phyloP scores from a whole-genome alignment of 2,797 vertebrate species.

The Premnoplex brunnescens region DNA sequence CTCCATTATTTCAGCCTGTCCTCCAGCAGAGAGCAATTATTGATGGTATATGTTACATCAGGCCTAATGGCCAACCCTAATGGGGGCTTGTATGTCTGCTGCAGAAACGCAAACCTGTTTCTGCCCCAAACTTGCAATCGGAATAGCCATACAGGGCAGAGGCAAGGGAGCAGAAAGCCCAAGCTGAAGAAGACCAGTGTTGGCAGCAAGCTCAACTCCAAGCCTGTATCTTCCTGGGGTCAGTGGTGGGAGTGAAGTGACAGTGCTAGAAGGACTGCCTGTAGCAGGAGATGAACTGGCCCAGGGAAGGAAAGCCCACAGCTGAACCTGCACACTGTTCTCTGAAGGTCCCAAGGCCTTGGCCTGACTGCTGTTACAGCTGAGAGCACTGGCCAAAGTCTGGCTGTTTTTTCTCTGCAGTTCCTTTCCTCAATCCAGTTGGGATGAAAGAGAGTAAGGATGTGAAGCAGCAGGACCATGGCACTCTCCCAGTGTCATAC shows the following conservation, averaged over 20 bases:
- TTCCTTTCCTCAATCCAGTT: neutral
- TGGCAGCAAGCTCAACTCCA: neutral
- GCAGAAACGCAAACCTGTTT: neutral
- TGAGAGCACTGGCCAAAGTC: neutral
- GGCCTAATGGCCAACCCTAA: neutral
- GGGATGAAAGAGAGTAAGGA: neutral
- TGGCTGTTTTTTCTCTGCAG: neutral
- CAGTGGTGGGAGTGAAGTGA: neutral
- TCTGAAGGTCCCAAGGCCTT: neutral
- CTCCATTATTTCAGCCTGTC: neutral
- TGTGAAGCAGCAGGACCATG: neutral
- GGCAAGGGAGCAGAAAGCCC: neutral
- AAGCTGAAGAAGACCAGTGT: neutral
- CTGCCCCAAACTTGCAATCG: neutral
- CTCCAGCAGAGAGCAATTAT: neutral
- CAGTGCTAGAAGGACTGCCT: neutral
- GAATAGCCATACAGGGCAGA: neutral
- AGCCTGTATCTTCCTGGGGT: neutral
- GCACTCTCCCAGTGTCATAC: neutral
- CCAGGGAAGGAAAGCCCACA: neutral
- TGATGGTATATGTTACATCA: neutral
- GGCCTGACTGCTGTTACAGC: neutral
- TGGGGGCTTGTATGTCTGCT: neutral
- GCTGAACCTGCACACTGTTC: neutral
- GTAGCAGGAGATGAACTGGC: neutral